Evolutionary conservation across 2,888 invertebrate species (phyloP), one percentile per base, ranked within the genome.

Genomic region (Petrolisthes manimaculis): DNA sequence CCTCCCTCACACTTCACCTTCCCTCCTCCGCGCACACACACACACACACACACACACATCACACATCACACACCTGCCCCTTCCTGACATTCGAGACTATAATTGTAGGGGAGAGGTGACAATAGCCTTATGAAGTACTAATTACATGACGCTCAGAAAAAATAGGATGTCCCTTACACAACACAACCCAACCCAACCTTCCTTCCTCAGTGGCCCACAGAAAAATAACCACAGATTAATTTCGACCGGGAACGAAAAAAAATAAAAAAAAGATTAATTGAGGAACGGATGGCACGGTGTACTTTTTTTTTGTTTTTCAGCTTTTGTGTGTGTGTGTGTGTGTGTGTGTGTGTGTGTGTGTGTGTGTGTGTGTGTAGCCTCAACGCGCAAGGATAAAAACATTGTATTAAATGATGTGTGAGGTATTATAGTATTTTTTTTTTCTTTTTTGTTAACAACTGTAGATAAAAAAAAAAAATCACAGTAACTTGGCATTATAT

Each of bases 41-140:
- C 37, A 37, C 37, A 37, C 37, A 37, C 37, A 37, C 37, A 37
- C 37, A 37, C 37, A 37, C 37, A 37, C 37, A n/a, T n/a, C n/a
- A n/a, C 37, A 37, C 37, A 37, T 37, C 78, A 78, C 78, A 78
- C 78, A 78, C 71, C 84, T 67, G 80, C 56, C 54, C 79, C 80
- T 9, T 56, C 37, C 78, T 84, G 84, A 84, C 84, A 84, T 84
- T 84, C 78, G 77, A 37, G 77, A 37, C 12, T 14, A n/a, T 84
- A 84, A 84, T 84, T 84, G 67, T n/a, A 37, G 84, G 37, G 51
- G 37, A 6, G 61, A 84, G 84, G 84, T 78, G 84, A 84, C 84
- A 84, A 84, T 78, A 67, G 61, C 56, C 77, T 37, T 18, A 24
- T 61, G 14, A 67, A 56, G 77, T 78, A 84, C 84, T 14, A 77